phyloP scores from a whole-genome alignment of 2,797 vertebrate genomes.

The Nasua narica region DNA sequence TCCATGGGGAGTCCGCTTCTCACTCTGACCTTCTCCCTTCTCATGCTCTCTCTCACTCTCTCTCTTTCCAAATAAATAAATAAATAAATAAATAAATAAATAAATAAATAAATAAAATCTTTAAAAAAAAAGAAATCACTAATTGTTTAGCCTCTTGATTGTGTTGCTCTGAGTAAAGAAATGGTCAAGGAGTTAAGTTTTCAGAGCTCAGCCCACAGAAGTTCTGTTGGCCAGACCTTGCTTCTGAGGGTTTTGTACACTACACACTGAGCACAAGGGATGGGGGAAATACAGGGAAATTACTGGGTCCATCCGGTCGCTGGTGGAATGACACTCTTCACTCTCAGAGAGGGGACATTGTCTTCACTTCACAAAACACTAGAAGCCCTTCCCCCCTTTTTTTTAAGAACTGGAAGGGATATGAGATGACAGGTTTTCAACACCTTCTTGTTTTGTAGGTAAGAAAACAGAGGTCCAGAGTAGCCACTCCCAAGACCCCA shows the following conservation, averaged over 20 bases:
- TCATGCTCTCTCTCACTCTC: no score
- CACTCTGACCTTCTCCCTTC: no score
- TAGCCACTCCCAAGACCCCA: not conserved
- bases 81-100: no score
- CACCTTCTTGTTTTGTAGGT: not conserved
- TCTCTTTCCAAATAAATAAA: no score
- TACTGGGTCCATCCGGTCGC: not conserved
- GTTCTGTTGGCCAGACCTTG: not conserved
- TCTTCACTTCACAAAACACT: not conserved
- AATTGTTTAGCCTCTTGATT: slow-evolving; percentile 38
- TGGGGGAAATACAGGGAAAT: not conserved
- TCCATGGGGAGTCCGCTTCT: no score
- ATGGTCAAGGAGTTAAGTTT: not conserved
- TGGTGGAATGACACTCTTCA: not conserved
- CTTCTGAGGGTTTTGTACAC: not conserved
- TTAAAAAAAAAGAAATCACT: slow-evolving; percentile 6
- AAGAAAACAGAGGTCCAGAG: not conserved
- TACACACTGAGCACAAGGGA: no score
- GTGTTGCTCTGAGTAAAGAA: slow-evolving; percentile 8
- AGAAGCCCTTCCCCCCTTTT: not conserved
- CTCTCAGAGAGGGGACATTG: not conserved
- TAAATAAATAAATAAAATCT: no score
- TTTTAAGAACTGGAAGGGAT: not conserved
- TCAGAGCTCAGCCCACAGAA: not conserved
- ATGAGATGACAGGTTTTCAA: not conserved